Base-by-base conservation (phyloP, 2,797 vertebrate genomes). In the Gallinago nigripennis region DNA sequence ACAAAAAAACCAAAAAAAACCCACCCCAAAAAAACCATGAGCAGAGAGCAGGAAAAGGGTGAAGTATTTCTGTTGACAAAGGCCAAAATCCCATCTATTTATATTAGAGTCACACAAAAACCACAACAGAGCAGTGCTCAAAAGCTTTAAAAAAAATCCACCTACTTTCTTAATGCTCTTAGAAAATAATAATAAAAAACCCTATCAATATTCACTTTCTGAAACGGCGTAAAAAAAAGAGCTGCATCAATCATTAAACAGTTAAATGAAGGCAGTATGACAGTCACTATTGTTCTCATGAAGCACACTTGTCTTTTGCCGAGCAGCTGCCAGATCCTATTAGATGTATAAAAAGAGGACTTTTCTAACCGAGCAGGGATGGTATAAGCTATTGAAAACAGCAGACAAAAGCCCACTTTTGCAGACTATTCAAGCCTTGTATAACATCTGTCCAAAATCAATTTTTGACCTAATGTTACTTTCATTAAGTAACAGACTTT, bases 261-360 rank as follows among this genome's bases (percentile, higher is more conserved):
- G 97, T 96, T 97, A 97, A 97, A 95, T 91, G 85, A 95, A 86
- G 95, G 93, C 91, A 64, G 88, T 94, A 88, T 68, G 92, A 96
- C 96, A 96, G 94, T 95, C 75, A 80, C 97, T 95, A 96, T 96
- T 97, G 96, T 97, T 97, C 96, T 92, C 83, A 6, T 84, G 72
- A 91, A 96, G 94, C 69, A 91, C 95, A 91, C 89, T 88, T 94
- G 96, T 94, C 96, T 95, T 97, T 97, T 97, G 92, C 96, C 77
- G 92, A 94, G 94, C 98, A 98, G 97, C 98, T 98, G 97, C 97
- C 93, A 96, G 94, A 93, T 96, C 96, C 96, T 95, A 96, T 95
- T 96, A 97, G 94, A 96, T 85, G 88, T 95, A 94, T 88, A 94
- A 97, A 96, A 95, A 95, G 96, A 87, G 96, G 92, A 95, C 82